phyloP scores from a whole-genome alignment of 1,140 invertebrate genomes.

The Hycleus cichorii region DNA sequence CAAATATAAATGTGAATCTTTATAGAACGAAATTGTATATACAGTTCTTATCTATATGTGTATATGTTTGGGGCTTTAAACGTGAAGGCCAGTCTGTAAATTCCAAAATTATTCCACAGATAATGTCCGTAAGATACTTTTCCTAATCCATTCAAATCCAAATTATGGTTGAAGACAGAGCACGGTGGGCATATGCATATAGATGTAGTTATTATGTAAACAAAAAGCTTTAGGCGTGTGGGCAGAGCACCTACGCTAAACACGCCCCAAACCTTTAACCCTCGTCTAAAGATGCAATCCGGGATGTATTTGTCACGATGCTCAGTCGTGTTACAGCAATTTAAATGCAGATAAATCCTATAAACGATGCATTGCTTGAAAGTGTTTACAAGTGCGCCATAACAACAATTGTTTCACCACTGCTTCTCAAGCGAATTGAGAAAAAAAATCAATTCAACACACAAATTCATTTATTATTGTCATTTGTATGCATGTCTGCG shows the following conservation, averaged over 20 bases:
- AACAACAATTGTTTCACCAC: background rate
- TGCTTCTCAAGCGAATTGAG: too few relatives aligned
- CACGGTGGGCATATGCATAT: slow-evolving; percentile 18
- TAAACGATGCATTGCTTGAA: slow-evolving; percentile 16
- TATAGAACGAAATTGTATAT: too few relatives aligned
- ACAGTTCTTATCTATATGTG: too few relatives aligned
- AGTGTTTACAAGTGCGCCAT: slow-evolving; percentile 20
- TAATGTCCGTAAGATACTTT: slow-evolving; percentile 2
- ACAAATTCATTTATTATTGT: too few relatives aligned
- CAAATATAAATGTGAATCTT: too few relatives aligned
- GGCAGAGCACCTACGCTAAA: slow-evolving; percentile 14
- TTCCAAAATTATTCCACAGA: slow-evolving; percentile 4
- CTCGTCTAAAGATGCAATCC: slow-evolving; percentile 16
- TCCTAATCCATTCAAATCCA: slow-evolving; percentile 10
- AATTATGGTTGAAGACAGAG: slow-evolving; percentile 15
- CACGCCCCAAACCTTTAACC: slow-evolving; percentile 15
- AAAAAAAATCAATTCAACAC: too few relatives aligned
- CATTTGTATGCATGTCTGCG: too few relatives aligned
- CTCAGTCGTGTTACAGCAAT: slow-evolving; percentile 17
- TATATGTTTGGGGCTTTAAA: too few relatives aligned
- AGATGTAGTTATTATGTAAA: slow-evolving; percentile 25
- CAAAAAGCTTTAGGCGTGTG: slow-evolving; percentile 15
- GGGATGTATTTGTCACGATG: slow-evolving; percentile 21
- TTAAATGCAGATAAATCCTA: slow-evolving; percentile 18
- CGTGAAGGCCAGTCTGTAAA: background rate